phyloP scores from a whole-genome alignment of 2,113 vertebrate species.

The Daubentonia madagascariensis region DNA sequence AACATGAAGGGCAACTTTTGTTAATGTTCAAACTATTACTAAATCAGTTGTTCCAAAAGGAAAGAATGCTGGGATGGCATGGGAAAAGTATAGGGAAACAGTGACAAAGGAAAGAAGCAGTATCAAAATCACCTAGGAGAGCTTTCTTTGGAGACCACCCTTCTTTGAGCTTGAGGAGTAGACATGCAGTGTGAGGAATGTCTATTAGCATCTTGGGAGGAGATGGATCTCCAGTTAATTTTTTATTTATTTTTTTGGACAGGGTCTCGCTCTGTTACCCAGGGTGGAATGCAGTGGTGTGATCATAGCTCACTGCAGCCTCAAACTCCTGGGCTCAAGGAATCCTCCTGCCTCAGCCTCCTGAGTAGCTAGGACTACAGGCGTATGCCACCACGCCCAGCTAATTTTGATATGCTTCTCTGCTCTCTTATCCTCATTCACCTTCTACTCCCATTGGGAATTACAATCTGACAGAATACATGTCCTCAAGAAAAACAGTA shows the following conservation, averaged over 20 bases:
- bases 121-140: not conserved
- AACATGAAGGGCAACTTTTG: constrained; percentile 21
- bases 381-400: no score
- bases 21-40: not conserved
- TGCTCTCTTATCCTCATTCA: not conserved
- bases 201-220: not conserved
- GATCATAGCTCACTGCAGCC: no score
- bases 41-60: not conserved
- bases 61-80: not conserved
- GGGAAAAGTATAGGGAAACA: not conserved
- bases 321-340: no score
- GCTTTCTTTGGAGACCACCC: not conserved
- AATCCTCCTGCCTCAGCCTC: no score
- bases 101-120: not conserved
- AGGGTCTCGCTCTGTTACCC: not conserved
- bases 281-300: no score
- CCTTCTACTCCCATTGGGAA: not conserved
- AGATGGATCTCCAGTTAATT: not conserved
- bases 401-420: not conserved
- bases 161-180: not conserved
- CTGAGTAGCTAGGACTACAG: no score
- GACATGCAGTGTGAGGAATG: accelerated
- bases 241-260: not conserved
- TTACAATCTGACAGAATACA: not conserved
- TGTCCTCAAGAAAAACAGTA: not conserved